A percentile compares a stretch with the other conserved stretches of the same genome.
phyloP scores from a whole-genome alignment of 2,113 vertebrate species.

The Atherinomorus stipes region DNA sequence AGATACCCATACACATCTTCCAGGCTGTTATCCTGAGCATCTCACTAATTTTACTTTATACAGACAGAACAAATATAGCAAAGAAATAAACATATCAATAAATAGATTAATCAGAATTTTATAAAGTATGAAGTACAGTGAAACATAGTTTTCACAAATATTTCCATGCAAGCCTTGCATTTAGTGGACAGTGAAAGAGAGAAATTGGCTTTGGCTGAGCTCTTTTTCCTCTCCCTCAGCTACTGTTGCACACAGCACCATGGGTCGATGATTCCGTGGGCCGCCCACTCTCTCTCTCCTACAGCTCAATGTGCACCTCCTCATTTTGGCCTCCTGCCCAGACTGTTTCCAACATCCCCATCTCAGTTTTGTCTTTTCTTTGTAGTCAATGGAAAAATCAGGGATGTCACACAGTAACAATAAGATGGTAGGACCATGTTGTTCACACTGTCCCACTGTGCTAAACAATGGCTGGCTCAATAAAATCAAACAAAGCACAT shows the following conservation, averaged over 20 bases:
- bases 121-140: background rate
- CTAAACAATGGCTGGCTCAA: conserved; percentile 47
- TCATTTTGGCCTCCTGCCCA: conserved; percentile 72
- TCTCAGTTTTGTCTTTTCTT: conserved; percentile 72
- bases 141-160: conserved; percentile 10
- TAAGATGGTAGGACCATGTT: conserved; percentile 47
- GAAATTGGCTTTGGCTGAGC: conserved; percentile 37
- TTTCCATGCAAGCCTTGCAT: background rate
- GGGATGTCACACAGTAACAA: conserved; percentile 58
- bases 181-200: conserved; percentile 20
- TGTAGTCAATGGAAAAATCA: conserved; percentile 61
- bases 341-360: conserved; percentile 74
- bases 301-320: conserved; percentile 66
- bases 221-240: conserved; percentile 39
- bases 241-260: conserved; percentile 64
- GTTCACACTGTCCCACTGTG: conserved; percentile 55
- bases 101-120: background rate
- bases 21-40: background rate
- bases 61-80: too few species aligned
- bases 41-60: background rate
- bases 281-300: conserved; percentile 69
- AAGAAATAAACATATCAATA: background rate
- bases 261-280: conserved; percentile 71
- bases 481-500: conserved; percentile 60
- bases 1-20: background rate